Evolutionary conservation across 2,113 vertebrate genomes (phyloP).

Genomic region (rabbit (Oryctolagus cuniculus)): DNA sequence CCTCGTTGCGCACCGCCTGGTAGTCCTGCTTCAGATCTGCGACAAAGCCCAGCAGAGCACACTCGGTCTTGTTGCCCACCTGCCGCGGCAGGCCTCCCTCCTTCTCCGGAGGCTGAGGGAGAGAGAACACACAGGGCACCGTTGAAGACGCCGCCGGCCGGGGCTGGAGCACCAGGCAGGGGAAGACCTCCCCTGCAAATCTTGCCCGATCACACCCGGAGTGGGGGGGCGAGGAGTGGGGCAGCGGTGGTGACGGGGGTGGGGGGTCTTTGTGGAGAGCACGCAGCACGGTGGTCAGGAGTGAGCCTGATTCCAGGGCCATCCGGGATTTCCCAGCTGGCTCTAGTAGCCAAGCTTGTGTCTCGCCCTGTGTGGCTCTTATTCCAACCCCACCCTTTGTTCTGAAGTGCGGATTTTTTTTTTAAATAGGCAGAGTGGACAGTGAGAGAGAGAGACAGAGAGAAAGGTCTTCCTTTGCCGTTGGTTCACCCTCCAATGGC

Average conservation of each 20-base stretch:
- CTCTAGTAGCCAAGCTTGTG: too few species aligned
- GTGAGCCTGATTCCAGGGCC: not conserved
- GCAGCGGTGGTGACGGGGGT: too few species aligned
- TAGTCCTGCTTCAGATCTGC: slow-evolving; percentile 95
- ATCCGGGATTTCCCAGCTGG: not conserved
- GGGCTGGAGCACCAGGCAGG: not conserved
- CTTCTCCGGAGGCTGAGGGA: slow-evolving; percentile 93
- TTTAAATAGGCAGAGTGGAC: too few species aligned
- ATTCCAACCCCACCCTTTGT: not conserved
- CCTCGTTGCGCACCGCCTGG: slow-evolving; percentile 94
- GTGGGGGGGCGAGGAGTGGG: too few species aligned
- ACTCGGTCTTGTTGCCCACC: slow-evolving; percentile 99
- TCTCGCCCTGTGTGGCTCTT: not conserved
- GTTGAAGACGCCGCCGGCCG: not conserved
- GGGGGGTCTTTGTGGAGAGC: not conserved
- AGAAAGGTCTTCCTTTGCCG: too few species aligned
- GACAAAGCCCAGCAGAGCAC: slow-evolving; percentile 95
- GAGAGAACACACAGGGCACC: not conserved
- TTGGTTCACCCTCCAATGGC: too few species aligned
- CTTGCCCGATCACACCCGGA: accelerated
- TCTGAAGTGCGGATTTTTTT: too few species aligned
- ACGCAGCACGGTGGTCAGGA: not conserved
- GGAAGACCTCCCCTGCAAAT: too few species aligned
- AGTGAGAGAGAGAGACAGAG: too few species aligned
- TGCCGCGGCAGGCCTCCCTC: slow-evolving; percentile 97